Percentiles rank a stretch among this genome's conserved stretches.
Evolutionary conservation across 2,797 vertebrate species (phyloP).

Genomic region (Triplophysa bombifrons): DNA sequence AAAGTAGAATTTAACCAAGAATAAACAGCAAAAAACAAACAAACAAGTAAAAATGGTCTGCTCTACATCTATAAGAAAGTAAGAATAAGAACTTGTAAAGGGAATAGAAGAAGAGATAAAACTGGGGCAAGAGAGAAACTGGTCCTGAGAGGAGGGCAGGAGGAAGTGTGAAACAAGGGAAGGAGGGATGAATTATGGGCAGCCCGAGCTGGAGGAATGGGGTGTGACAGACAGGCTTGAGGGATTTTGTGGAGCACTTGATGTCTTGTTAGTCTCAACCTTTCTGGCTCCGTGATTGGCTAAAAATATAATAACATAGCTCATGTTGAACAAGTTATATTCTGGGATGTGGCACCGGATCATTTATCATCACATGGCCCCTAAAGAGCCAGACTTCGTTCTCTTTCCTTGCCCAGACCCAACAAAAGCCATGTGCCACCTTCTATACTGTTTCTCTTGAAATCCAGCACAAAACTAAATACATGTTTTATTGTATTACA

Average conservation of each 20-base stretch:
- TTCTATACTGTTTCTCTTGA: slow-evolving; percentile 2
- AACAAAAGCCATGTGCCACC: slow-evolving; percentile 9
- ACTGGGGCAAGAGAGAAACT: slow-evolving; percentile 14
- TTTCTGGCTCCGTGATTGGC: not conserved
- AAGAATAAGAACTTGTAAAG: not conserved
- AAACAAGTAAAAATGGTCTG: too few species aligned
- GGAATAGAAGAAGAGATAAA: not conserved
- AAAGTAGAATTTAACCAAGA: not conserved
- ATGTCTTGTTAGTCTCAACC: slow-evolving; percentile 36
- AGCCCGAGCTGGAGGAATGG: slow-evolving; percentile 5
- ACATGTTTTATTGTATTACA: not conserved
- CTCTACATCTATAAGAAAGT: not conserved
- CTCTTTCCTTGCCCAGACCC: slow-evolving; percentile 2
- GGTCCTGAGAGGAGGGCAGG: slow-evolving; percentile 4
- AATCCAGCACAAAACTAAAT: slow-evolving; percentile 15
- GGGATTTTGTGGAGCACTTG: slow-evolving; percentile 25
- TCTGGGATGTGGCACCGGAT: slow-evolving; percentile 2
- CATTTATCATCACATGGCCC: slow-evolving; percentile 38
- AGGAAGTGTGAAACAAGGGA: not conserved
- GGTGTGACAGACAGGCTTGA: slow-evolving; percentile 21
- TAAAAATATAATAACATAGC: slow-evolving; percentile 39
- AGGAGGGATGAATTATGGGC: slow-evolving; percentile 18
- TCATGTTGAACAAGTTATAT: slow-evolving; percentile 30
- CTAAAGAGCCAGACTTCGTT: slow-evolving; percentile 17
- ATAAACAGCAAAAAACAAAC: not conserved